phyloP scores from a whole-genome alignment of 2,888 invertebrate genomes.

The Xanthia togata region DNA sequence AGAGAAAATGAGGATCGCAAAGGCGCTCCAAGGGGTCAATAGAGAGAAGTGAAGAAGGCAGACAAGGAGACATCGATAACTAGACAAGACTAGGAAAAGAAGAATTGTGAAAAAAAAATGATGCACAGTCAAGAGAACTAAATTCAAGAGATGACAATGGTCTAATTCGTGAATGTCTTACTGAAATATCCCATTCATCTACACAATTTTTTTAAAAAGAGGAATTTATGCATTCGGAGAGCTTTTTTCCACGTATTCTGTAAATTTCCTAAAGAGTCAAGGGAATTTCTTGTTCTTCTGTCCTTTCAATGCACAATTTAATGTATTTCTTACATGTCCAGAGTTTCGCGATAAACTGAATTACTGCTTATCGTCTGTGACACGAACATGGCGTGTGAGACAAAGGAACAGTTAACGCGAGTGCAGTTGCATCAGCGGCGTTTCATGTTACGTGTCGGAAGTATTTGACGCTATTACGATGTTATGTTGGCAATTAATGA shows the following conservation, averaged over 20 bases:
- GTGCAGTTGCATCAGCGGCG: slow-evolving; percentile 52
- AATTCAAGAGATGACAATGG: background rate
- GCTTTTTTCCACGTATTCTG: background rate
- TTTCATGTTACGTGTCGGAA: slow-evolving; percentile 41
- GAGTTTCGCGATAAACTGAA: slow-evolving; percentile 16
- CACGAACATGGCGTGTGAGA: slow-evolving; percentile 34
- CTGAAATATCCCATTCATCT: background rate
- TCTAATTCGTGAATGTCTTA: background rate
- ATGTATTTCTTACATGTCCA: background rate
- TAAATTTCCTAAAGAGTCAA: background rate
- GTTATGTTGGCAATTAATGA: slow-evolving; percentile 23
- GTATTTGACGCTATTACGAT: slow-evolving; percentile 22
- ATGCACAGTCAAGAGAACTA: background rate
- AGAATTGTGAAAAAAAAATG: background rate
- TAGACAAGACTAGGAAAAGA: background rate
- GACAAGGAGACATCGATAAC: background rate
- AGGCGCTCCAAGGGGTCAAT: background rate
- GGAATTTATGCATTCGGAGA: background rate
- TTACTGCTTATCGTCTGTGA: slow-evolving; percentile 32
- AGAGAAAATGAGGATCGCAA: background rate
- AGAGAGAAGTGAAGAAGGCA: background rate
- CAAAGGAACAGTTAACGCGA: slow-evolving; percentile 44
- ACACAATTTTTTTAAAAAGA: background rate
- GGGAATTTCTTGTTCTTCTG: background rate
- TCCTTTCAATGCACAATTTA: background rate